phyloP scores from a whole-genome alignment of 37 sponge, comb jelly and placozoan genomes.

The Eunapius fragilis region DNA sequence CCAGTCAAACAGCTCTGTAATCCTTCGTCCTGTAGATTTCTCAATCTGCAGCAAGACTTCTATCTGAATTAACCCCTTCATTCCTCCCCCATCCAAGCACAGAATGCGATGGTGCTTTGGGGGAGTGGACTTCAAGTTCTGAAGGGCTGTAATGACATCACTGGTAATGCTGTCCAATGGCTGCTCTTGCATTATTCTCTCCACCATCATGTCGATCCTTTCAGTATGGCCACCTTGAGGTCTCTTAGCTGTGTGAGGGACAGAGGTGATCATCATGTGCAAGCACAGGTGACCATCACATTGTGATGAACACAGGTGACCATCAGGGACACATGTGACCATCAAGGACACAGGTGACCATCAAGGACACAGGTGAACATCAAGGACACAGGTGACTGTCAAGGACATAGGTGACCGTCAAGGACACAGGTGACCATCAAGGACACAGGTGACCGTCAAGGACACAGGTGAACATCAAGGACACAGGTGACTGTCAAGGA shows the following conservation, averaged over 20 bases:
- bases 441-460: no score
- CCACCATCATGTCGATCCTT: not conserved
- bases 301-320: not conserved
- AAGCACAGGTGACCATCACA: not conserved
- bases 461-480: no score
- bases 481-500: no score
- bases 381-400: no score
- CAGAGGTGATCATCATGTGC: not conserved
- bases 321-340: no score
- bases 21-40: conserved; percentile 46
- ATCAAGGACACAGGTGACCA: no score
- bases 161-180: not conserved
- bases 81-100: conserved; percentile 69
- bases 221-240: not conserved
- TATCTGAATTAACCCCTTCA: conserved; percentile 57
- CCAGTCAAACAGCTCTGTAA: conserved; percentile 72
- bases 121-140: not conserved
- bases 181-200: not conserved
- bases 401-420: no score
- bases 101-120: conserved; percentile 21
- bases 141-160: not conserved
- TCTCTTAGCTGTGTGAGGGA: not conserved
- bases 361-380: no score
- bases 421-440: no score
- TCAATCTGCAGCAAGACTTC: conserved; percentile 56